phyloP scores from a whole-genome alignment of 2,113 vertebrate genomes.

The Chaetura pelagica region DNA sequence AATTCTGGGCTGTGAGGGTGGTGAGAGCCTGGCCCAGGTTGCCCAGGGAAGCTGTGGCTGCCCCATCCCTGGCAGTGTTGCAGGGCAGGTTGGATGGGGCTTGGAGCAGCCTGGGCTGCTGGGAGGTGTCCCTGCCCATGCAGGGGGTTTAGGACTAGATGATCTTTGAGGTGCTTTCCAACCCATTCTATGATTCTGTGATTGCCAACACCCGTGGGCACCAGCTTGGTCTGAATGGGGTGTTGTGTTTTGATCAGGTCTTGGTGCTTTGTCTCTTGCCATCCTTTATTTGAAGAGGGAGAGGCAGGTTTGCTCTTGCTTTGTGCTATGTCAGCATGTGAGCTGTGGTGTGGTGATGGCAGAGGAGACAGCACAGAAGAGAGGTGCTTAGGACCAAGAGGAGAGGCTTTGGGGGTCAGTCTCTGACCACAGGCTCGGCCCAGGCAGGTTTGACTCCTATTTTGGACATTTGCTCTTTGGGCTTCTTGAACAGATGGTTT shows the following conservation, averaged over 20 bases:
- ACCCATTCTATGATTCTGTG: no score
- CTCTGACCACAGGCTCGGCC: not conserved
- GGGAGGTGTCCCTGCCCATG: no score
- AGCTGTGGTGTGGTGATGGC: not conserved
- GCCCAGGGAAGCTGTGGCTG: no score
- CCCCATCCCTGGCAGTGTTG: no score
- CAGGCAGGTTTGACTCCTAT: not conserved
- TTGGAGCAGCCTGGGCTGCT: no score
- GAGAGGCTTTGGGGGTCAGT: not conserved
- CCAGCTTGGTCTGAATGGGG: rapidly evolving
- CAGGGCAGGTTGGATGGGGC: no score
- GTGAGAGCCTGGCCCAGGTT: no score
- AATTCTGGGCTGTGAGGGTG: no score
- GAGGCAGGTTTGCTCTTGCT: not conserved
- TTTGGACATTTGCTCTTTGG: not conserved
- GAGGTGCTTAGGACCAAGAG: not conserved
- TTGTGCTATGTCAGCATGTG: not conserved
- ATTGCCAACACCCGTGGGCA: rapidly evolving
- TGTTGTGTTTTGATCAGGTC: not conserved
- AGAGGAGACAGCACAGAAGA: not conserved
- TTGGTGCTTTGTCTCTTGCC: not conserved
- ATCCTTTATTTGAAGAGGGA: not conserved
- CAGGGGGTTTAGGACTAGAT: no score
- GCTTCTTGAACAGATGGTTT: not conserved
- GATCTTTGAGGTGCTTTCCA: no score